Base-by-base conservation (phyloP, 2,797 vertebrate species). In the Pangasius djambal region DNA sequence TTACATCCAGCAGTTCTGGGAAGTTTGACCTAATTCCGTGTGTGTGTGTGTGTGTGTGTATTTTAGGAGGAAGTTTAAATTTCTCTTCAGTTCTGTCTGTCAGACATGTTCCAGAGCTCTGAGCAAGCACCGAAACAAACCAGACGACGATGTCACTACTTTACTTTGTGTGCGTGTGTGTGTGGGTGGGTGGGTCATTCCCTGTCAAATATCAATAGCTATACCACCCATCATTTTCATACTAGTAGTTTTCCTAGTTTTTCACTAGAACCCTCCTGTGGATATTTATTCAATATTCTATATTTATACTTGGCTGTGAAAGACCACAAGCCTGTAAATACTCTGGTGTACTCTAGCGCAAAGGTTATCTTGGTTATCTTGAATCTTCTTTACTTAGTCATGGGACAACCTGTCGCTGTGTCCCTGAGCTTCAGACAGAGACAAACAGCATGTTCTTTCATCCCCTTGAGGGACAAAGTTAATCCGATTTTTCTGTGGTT, bases 101-200 rank as follows among this genome's bases (percentile, higher is more conserved):
- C n/a, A 79, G 74, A 86, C 37, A 79, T 48, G 75, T 74, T 79
- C 77, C 65, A 81, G 52, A 86, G 15, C 37, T 55, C 40, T 82
- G 48, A 86, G 37, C 72, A 85, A 85, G 72, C 87, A 90, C 0
- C 18, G 89, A 93, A 94, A 87, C 88, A 92, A 93, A 86, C 88
- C 87, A 93, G 87, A 90, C 90, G 89, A 81, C 72, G 20, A 18
- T 86, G 79, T 92, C 77, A 91, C 50, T 28, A 87, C 65, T 65
- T 89, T 69, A 84, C 40, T 87, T n/a, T 86, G 67, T 55, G 40
- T 44, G 2, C 55, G 2, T 86, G 70, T 52, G 57, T 88, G 61
- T 63, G 40, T 61, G 48, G 88, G 31, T 83, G 69, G 63, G 22
- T 55, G 74, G 9, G 15, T 86, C 6, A 40, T 28, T 78, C 40